These are phyloP conservation scores for Nanger granti DNA, from an alignment of 2,113 vertebrate species.

Conservation along the genomic window DNA sequence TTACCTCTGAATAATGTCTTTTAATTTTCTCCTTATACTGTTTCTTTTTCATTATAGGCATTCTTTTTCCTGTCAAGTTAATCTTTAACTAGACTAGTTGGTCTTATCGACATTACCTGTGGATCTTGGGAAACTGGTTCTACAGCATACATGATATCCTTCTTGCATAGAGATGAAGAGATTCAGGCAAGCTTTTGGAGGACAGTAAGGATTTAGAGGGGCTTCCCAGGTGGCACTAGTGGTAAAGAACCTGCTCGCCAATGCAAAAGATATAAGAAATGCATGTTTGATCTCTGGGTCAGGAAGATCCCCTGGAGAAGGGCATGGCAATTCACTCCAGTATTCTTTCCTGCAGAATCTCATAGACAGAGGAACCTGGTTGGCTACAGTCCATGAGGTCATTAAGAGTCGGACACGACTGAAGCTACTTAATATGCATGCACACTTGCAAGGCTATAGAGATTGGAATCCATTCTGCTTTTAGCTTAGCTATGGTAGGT, in stretches of 20 bases:
- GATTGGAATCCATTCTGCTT: background rate
- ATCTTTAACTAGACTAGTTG: background rate
- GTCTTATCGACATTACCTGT: background rate
- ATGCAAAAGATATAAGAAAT: background rate
- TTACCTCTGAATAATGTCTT: background rate
- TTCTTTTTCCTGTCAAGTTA: background rate
- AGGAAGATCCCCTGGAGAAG: background rate
- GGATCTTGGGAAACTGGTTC: background rate
- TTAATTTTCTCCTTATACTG: background rate
- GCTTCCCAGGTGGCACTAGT: background rate
- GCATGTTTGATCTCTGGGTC: background rate
- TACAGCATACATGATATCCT: background rate
- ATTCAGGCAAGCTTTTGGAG: background rate
- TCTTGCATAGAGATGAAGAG: background rate
- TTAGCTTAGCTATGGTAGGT: background rate
- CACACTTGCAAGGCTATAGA: background rate
- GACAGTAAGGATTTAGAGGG: background rate
- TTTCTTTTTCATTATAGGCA: background rate
- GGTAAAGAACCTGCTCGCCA: background rate
- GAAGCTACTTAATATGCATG: background rate
- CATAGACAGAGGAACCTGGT: background rate
- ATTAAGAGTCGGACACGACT: background rate
- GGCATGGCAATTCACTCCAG: background rate
- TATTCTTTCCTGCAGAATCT: background rate
- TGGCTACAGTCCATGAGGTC: background rate